Evolutionary conservation across 2,888 invertebrate genomes (phyloP).

Genomic region (Masnerella sp.): DNA sequence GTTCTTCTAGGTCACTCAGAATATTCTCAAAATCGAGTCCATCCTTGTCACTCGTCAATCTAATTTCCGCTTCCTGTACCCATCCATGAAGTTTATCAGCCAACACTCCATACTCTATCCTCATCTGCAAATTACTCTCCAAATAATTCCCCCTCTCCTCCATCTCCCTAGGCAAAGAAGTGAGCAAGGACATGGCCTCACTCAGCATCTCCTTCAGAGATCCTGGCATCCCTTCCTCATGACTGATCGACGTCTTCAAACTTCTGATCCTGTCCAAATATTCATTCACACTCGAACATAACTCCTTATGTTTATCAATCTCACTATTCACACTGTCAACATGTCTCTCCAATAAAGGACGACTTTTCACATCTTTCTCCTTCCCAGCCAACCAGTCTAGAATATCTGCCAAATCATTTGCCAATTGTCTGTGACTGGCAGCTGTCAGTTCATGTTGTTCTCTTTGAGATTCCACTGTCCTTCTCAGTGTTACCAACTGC

Average conservation of each 20-base stretch:
- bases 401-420: constrained; percentile 88
- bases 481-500: constrained; percentile 87
- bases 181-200: constrained; percentile 87
- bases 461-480: constrained; percentile 90
- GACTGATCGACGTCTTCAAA: constrained; percentile 84
- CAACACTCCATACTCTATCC: constrained; percentile 87
- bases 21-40: constrained; percentile 94
- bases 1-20: constrained; percentile 89
- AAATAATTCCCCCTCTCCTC: constrained; percentile 89
- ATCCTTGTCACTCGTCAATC: constrained; percentile 87
- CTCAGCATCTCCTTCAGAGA: constrained; percentile 90
- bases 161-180: constrained; percentile 88
- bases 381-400: constrained; percentile 90
- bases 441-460: constrained; percentile 92
- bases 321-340: constrained; percentile 89
- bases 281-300: constrained; percentile 84
- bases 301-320: constrained; percentile 85
- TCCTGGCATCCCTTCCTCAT: constrained; percentile 89
- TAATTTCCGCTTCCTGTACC: constrained; percentile 89
- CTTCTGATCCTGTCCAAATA: constrained; percentile 85
- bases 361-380: constrained; percentile 88
- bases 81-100: constrained; percentile 89
- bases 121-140: constrained; percentile 85
- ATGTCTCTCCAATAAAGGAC: constrained; percentile 88
- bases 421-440: constrained; percentile 91